These are phyloP conservation scores for Rambutsinella grinnellia DNA, from an alignment of 2,888 invertebrate genomes.

Conservation along the genomic window DNA sequence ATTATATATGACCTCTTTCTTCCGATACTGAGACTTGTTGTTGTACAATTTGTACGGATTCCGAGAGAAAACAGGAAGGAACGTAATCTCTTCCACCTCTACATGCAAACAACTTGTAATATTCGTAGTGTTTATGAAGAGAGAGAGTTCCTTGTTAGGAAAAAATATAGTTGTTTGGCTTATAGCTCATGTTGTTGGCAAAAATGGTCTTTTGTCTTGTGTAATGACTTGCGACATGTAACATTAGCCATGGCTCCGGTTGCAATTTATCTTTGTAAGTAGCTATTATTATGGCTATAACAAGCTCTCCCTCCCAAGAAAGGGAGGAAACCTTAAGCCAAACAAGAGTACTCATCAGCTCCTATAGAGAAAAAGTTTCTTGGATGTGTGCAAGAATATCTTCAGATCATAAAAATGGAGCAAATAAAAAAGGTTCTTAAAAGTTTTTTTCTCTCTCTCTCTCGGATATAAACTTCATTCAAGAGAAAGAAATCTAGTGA, in stretches of 20 bases:
- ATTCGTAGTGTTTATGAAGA: not conserved
- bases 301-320: too few species aligned
- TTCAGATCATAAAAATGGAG: not conserved
- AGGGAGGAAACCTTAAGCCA: too few species aligned
- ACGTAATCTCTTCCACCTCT: not conserved
- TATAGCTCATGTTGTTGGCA: not conserved
- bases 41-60: too few species aligned
- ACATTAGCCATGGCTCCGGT: constrained; percentile 45
- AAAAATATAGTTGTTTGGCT: not conserved
- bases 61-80: not conserved
- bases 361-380: constrained; percentile 2
- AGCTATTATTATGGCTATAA: constrained; percentile 24
- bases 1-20: constrained; percentile 17
- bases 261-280: constrained; percentile 53
- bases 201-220: constrained; percentile 43
- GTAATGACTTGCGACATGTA: constrained; percentile 54
- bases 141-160: not conserved
- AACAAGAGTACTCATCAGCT: too few species aligned
- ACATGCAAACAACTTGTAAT: not conserved
- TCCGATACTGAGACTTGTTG: not conserved
- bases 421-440: not conserved
- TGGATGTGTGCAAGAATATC: too few species aligned
- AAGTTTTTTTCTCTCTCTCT: not conserved
- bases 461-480: not conserved
- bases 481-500: not conserved